Evolutionary conservation across 2,888 invertebrate species (phyloP).

Genomic region (Amblyteles armatorius): DNA sequence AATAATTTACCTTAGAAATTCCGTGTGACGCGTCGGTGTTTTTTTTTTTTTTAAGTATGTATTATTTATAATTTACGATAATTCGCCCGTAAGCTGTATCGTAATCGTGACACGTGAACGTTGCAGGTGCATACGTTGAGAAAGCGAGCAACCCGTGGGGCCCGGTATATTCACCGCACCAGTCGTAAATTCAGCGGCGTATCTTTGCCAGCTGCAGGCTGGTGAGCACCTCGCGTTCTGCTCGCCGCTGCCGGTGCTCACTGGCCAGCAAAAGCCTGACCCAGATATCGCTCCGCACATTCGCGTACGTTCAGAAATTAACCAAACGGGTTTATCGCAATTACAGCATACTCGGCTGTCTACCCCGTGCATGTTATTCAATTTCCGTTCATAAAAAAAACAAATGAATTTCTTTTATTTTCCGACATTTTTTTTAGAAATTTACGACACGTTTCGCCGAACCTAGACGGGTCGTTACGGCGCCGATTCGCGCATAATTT

Average conservation of each 20-base stretch:
- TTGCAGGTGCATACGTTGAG: constrained; percentile 39
- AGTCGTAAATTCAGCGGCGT: constrained; percentile 65
- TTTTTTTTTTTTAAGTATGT: not conserved
- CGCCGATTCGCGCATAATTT: too few relatives aligned
- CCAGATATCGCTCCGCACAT: constrained; percentile 48
- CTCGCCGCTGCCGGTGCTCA: constrained; percentile 13
- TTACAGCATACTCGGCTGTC: constrained; percentile 1
- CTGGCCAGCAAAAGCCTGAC: constrained; percentile 47
- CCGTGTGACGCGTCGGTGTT: too few relatives aligned
- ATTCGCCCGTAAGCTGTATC: constrained; percentile 42
- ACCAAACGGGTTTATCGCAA: constrained; percentile 40
- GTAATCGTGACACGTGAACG: constrained; percentile 50
- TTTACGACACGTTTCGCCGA: not conserved
- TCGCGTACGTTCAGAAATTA: constrained; percentile 41
- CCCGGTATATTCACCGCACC: constrained; percentile 45
- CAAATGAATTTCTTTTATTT: not conserved
- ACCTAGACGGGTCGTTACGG: too few relatives aligned
- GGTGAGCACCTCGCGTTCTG: constrained; percentile 51
- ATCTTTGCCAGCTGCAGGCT: constrained; percentile 57
- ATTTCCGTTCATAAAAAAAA: not conserved
- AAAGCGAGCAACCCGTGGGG: constrained; percentile 47
- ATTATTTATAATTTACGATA: constrained; percentile 45
- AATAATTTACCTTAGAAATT: too few relatives aligned
- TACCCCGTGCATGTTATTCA: not conserved
- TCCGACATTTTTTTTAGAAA: not conserved